A percentile compares a stretch with the other conserved stretches of the same genome.
Evolutionary conservation across 2,888 invertebrate genomes (phyloP).

Genomic region (Brenthis hecate): DNA sequence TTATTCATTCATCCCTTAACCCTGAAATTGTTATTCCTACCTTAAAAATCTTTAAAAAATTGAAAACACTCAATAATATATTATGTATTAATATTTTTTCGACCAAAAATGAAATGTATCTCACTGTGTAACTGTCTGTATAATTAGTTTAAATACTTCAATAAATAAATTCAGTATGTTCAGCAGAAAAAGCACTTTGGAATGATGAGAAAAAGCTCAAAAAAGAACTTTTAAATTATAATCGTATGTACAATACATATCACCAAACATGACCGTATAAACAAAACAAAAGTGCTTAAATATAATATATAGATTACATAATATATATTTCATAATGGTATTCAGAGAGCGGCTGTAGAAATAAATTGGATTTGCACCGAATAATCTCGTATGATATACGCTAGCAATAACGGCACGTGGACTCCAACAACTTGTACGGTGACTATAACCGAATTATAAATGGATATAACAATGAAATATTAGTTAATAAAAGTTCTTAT

Average conservation of each 20-base stretch:
- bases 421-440: slow-evolving; percentile 8
- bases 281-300: not conserved
- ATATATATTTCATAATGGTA: slow-evolving; percentile 15
- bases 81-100: too few relatives aligned
- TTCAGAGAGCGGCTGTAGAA: slow-evolving; percentile 18
- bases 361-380: slow-evolving; percentile 21
- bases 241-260: not conserved
- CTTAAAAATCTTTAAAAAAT: too few relatives aligned
- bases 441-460: slow-evolving; percentile 11
- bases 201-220: too few relatives aligned
- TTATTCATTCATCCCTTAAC: too few relatives aligned
- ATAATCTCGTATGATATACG: slow-evolving; percentile 24
- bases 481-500: not conserved
- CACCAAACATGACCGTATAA: not conserved
- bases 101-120: too few relatives aligned
- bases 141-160: too few relatives aligned
- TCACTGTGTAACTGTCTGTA: too few relatives aligned
- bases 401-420: slow-evolving; percentile 17
- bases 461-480: not conserved
- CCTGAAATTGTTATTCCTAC: too few relatives aligned
- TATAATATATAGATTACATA: slow-evolving; percentile 17
- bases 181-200: too few relatives aligned
- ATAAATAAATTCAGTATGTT: too few relatives aligned
- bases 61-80: too few relatives aligned
- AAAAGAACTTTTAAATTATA: too few relatives aligned